Evolutionary conservation across 2,888 invertebrate genomes (phyloP).

Genomic region (Tortrix viridana): DNA sequence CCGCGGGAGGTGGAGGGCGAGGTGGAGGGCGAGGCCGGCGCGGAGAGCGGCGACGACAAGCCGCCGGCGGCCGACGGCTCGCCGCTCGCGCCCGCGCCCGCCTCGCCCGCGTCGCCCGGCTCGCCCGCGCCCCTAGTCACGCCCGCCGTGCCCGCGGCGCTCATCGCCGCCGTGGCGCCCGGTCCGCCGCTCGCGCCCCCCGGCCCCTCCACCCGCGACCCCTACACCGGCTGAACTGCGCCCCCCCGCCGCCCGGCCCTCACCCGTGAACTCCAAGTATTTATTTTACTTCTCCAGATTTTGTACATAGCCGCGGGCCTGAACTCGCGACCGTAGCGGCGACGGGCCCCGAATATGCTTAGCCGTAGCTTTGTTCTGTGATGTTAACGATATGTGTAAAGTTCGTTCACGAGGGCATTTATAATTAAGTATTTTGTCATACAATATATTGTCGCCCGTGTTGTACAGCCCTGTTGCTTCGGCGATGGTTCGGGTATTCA

Average conservation of each 20-base stretch:
- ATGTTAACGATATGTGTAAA: constrained; percentile 70
- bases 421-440: constrained; percentile 55
- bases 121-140: constrained; percentile 39
- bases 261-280: constrained; percentile 40
- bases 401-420: constrained; percentile 61
- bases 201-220: constrained; percentile 1
- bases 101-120: constrained; percentile 41
- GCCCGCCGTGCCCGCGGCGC: constrained; percentile 36
- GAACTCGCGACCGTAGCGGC: constrained; percentile 28
- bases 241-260: constrained; percentile 21
- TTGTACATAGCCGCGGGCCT: constrained; percentile 42
- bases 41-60: constrained; percentile 50
- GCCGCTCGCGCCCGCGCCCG: constrained; percentile 48
- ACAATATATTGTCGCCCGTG: constrained; percentile 39
- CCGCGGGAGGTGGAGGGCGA: constrained; percentile 59
- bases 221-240: constrained; percentile 1
- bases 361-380: constrained; percentile 76
- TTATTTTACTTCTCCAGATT: constrained; percentile 43
- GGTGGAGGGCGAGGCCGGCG: constrained; percentile 60
- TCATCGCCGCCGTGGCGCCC: constrained; percentile 11
- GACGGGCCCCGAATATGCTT: constrained; percentile 49
- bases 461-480: constrained; percentile 38
- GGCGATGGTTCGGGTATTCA: constrained; percentile 22
- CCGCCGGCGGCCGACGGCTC: constrained; percentile 54
- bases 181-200: constrained; percentile 34